Evolutionary conservation across 2,797 vertebrate genomes (phyloP), one percentile per base, ranked within the genome.

Genomic region (Ctenopoma kingsleyae): DNA sequence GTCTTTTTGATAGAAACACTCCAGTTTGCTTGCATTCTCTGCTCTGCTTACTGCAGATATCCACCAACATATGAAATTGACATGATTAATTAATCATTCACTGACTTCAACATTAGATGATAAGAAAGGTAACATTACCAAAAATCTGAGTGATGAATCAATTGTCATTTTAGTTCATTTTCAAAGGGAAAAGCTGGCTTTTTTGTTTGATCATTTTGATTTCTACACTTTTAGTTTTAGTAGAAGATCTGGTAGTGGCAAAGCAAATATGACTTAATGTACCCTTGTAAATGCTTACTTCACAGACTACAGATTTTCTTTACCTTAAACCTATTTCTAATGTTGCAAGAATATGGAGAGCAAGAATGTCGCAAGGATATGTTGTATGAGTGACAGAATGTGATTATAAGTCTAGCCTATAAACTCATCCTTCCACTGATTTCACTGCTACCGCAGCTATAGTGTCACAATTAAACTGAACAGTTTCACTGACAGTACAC

Each of bases 71-170:
- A 8, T 46, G 1, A 60, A 54, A 67, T 11, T 22, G 8, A 19
- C 32, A 38, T 25, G 3, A 68, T 59, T 43, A 15, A 63, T 65
- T 32, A 17, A 67, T 70, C 36, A 35, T 43, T 69, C 27, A 47
- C 16, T 47, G 5, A 13, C 60, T 3, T 1, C 40, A 41, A 62
- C 19, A 25, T 8, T 44, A 54, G 27, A 36, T 22, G 36, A 40
- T 12, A 9, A 62, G 11, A 38, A 22, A 57, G 6, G 30, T 11
- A 23, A 52, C 66, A 61, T 56, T 61, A 49, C 3, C 5, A 44
- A 55, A 67, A 36, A n/a, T 36, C 6, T 0, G 4, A 25, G 32
- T 35, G 32, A 35, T 35, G 9, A 3, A 55, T 41, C 27, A 12
- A 3, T 10, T 20, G 17, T 27, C 2, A 41, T 48, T 41, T 49